Evolutionary conservation across 2,797 vertebrate genomes (phyloP).

Genomic region (Pangasius mekongensis): DNA sequence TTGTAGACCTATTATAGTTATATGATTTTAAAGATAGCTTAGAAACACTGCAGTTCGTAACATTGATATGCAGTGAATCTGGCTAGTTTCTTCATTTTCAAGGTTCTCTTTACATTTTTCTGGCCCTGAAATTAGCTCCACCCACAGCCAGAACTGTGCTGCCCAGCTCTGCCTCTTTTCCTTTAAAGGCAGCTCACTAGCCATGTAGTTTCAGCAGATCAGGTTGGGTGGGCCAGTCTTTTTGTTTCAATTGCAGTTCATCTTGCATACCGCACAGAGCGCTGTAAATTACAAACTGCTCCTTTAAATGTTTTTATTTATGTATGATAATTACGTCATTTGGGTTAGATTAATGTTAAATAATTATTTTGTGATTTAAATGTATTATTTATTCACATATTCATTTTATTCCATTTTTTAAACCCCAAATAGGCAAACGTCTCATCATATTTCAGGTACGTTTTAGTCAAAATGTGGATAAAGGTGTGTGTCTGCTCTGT

Average conservation of each 20-base stretch:
- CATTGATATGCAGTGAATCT: neutral
- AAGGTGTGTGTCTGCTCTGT: constrained; percentile 44
- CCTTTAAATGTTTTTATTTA: neutral
- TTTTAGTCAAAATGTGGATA: neutral
- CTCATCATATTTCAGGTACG: neutral
- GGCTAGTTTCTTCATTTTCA: neutral
- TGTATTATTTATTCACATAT: neutral
- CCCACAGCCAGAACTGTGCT: neutral
- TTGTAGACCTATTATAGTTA: neutral
- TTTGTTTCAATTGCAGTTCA: neutral
- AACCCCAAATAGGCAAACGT: neutral
- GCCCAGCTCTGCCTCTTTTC: neutral
- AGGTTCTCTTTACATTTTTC: neutral
- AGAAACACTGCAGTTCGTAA: too few relatives aligned
- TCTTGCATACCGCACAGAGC: neutral
- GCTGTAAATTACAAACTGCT: neutral
- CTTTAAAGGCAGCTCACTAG: neutral
- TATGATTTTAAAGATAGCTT: neutral
- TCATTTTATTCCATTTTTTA: neutral
- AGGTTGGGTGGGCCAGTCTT: neutral
- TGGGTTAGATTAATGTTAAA: neutral
- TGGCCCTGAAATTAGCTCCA: neutral
- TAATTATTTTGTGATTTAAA: neutral
- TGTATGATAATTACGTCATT: neutral
- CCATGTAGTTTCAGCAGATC: neutral